phyloP scores from a whole-genome alignment of 2,888 invertebrate genomes.

The Acleris cristana region DNA sequence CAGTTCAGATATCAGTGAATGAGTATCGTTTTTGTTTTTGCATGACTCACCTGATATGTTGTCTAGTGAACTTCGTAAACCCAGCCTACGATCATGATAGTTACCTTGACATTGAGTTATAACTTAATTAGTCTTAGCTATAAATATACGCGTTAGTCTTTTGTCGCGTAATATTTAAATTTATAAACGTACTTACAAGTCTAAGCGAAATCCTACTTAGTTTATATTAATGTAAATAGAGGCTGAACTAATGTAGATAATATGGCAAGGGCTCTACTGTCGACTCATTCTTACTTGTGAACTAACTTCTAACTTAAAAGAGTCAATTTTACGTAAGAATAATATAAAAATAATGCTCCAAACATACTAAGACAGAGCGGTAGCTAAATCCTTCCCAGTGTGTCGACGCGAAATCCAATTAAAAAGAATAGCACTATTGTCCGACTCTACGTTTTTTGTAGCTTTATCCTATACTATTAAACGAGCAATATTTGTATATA shows the following conservation, averaged over 20 bases:
- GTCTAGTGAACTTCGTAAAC: not conserved
- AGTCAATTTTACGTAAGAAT: no score
- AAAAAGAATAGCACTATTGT: no score
- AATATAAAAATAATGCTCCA: no score
- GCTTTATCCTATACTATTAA: no score
- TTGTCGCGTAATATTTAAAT: constrained; percentile 28
- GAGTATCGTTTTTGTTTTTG: not conserved
- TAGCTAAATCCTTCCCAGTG: no score
- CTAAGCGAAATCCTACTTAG: constrained; percentile 54
- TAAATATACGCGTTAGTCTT: not conserved
- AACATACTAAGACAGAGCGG: no score
- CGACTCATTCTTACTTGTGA: no score
- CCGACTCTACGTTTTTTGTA: no score
- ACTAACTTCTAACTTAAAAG: no score
- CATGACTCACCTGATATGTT: not conserved
- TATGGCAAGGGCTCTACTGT: not conserved
- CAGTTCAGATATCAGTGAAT: not conserved
- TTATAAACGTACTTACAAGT: constrained; percentile 48
- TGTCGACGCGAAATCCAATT: no score
- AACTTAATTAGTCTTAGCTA: constrained; percentile 8
- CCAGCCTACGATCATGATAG: constrained; percentile 9
- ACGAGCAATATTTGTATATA: no score
- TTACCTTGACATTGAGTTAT: constrained; percentile 26
- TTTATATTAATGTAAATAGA: constrained; percentile 56
- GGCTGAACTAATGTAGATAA: constrained; percentile 35